Percentiles rank a stretch among this genome's conserved stretches.
phyloP scores from a whole-genome alignment of 2,888 invertebrate genomes.

The Blastobasis lacticolella region DNA sequence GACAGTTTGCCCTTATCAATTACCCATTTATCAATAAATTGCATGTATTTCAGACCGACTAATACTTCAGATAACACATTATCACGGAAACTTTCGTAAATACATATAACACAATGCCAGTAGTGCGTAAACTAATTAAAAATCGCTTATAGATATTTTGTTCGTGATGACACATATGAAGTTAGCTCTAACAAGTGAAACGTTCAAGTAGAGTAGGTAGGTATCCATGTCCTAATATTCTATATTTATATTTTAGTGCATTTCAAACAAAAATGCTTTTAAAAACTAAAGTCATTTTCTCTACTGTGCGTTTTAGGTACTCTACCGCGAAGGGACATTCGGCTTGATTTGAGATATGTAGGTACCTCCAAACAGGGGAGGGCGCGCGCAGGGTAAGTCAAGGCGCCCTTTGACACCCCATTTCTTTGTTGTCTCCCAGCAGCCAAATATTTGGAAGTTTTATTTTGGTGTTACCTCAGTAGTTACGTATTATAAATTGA shows the following conservation, averaged over 20 bases:
- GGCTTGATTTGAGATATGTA: too few species aligned
- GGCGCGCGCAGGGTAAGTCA: slow-evolving; percentile 11
- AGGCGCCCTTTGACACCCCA: slow-evolving; percentile 19
- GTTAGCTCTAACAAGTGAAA: too few species aligned
- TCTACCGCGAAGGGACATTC: too few species aligned
- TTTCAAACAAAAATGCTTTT: not conserved
- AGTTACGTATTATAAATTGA: not conserved
- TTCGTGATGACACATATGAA: too few species aligned
- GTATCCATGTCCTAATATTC: too few species aligned
- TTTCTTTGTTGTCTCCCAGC: slow-evolving; percentile 26
- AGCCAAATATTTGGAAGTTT: slow-evolving; percentile 1
- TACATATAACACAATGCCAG: too few species aligned
- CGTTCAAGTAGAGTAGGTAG: too few species aligned
- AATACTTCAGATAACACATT: slow-evolving; percentile 38
- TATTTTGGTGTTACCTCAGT: not conserved
- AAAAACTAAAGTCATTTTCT: not conserved
- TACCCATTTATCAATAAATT: slow-evolving; percentile 18
- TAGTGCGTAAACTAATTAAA: too few species aligned
- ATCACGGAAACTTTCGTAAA: slow-evolving; percentile 29
- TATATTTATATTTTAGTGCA: too few species aligned
- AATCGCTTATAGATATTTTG: too few species aligned
- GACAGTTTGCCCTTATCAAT: slow-evolving; percentile 34
- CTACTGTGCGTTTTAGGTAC: too few species aligned
- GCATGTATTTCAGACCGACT: slow-evolving; percentile 13
- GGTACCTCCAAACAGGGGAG: slow-evolving; percentile 2